Evolutionary conservation across 2,797 vertebrate genomes (phyloP).

Genomic region (Falco concolor): DNA sequence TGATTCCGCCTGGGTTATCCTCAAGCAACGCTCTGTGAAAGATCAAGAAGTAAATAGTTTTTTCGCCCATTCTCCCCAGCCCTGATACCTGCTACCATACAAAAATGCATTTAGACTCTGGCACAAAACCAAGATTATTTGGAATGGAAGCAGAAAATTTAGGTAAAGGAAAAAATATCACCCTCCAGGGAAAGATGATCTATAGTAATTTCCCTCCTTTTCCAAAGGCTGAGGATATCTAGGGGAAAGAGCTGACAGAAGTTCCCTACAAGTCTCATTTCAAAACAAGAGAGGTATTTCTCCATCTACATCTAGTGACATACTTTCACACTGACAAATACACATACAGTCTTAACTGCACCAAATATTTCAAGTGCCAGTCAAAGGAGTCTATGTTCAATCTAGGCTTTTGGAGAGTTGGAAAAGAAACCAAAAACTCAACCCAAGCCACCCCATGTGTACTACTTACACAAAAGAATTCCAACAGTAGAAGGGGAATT

Average conservation of each 20-base stretch:
- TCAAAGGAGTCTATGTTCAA: background rate
- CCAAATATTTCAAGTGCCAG: background rate
- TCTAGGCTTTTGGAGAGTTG: background rate
- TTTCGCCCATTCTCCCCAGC: background rate
- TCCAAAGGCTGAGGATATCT: background rate
- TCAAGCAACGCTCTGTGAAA: constrained; percentile 82
- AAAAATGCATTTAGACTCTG: background rate
- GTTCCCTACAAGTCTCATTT: background rate
- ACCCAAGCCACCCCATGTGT: background rate
- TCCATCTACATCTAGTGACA: background rate
- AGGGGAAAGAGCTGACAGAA: background rate
- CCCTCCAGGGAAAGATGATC: background rate
- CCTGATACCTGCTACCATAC: background rate
- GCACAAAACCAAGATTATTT: background rate
- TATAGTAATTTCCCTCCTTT: background rate
- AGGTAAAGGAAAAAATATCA: background rate
- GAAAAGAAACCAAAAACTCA: background rate
- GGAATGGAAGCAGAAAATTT: background rate
- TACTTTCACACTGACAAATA: background rate
- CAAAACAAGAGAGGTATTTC: background rate
- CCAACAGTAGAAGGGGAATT: background rate
- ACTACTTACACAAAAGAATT: background rate
- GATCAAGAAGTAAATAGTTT: constrained; percentile 24
- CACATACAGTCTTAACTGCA: background rate
- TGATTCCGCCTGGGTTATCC: constrained; percentile 85